phyloP scores from a whole-genome alignment of 2,113 vertebrate genomes.

The Varanus salvator region DNA sequence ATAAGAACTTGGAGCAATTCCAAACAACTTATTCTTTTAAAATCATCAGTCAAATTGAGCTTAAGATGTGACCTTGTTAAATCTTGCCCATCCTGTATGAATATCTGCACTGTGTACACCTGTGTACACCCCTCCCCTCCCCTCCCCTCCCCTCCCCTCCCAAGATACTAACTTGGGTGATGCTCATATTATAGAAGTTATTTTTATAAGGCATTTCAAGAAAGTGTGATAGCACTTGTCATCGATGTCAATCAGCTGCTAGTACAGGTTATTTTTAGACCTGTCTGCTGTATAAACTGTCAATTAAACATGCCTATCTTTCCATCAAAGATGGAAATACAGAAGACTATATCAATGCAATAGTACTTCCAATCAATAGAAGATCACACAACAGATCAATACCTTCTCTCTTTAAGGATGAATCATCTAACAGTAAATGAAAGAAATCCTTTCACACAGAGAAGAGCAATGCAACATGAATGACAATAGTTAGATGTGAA shows the following conservation, averaged over 20 bases:
- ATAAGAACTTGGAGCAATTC: background rate
- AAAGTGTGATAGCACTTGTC: background rate
- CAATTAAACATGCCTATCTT: constrained; percentile 52
- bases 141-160: too few species aligned
- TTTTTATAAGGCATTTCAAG: constrained; percentile 2
- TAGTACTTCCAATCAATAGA: constrained; percentile 71
- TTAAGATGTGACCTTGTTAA: background rate
- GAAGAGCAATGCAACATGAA: constrained; percentile 65
- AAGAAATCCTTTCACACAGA: constrained; percentile 65
- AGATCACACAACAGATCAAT: constrained; percentile 80
- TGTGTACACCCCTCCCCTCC: background rate
- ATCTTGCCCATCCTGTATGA: background rate
- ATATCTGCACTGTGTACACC: background rate
- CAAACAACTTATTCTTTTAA: background rate
- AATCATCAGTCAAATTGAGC: background rate
- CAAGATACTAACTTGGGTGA: background rate
- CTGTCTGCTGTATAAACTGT: constrained; percentile 51
- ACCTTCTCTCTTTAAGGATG: constrained; percentile 73
- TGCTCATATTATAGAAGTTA: background rate
- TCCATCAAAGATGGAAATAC: constrained; percentile 63
- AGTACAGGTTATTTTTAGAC: constrained; percentile 38
- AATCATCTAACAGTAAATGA: constrained; percentile 72
- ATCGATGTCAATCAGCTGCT: constrained; percentile 18
- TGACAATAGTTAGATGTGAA: constrained; percentile 45
- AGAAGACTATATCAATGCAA: constrained; percentile 68